These are phyloP conservation scores for Temnothorax curvispinosus DNA, from an alignment of 1,140 invertebrate genomes.

Conservation along the genomic window DNA sequence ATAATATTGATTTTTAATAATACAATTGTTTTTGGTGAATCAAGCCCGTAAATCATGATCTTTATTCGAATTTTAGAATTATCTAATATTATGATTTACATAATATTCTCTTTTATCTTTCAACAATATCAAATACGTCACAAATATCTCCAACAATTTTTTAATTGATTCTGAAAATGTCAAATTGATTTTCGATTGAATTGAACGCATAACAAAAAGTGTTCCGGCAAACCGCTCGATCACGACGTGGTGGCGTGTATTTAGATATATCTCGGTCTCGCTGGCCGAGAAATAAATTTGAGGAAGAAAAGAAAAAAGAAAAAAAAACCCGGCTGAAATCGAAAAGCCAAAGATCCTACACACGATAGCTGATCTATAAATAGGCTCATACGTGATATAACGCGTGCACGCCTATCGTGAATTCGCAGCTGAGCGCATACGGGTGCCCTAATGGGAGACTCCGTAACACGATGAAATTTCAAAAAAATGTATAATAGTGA, in stretches of 20 bases:
- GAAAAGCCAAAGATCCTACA: conserved; percentile 70
- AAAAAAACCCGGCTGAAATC: conserved; percentile 52
- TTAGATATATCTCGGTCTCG: conserved; percentile 1
- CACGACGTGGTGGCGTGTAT: conserved; percentile 14
- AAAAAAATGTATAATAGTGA: conserved; percentile 72
- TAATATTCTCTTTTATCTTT: neutral
- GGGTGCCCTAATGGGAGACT: conserved; percentile 78
- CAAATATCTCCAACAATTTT: neutral
- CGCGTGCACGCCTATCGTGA: conserved; percentile 59
- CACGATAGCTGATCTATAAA: conserved; percentile 72
- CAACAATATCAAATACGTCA: neutral
- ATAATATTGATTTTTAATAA: neutral
- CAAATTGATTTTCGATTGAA: conserved; percentile 3
- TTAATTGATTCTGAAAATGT: neutral
- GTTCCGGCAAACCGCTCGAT: conserved; percentile 51
- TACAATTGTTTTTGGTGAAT: neutral
- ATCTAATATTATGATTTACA: neutral
- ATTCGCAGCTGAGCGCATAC: conserved; percentile 81
- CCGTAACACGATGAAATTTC: conserved; percentile 70
- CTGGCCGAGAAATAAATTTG: neutral
- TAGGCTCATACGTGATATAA: conserved; percentile 64
- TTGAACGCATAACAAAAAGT: neutral
- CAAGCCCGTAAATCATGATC: neutral
- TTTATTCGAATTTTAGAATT: neutral
- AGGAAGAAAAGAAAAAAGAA: neutral